These are phyloP conservation scores for Gryllus longicercus DNA, from an alignment of 2,888 invertebrate genomes.

Conservation along the genomic window DNA sequence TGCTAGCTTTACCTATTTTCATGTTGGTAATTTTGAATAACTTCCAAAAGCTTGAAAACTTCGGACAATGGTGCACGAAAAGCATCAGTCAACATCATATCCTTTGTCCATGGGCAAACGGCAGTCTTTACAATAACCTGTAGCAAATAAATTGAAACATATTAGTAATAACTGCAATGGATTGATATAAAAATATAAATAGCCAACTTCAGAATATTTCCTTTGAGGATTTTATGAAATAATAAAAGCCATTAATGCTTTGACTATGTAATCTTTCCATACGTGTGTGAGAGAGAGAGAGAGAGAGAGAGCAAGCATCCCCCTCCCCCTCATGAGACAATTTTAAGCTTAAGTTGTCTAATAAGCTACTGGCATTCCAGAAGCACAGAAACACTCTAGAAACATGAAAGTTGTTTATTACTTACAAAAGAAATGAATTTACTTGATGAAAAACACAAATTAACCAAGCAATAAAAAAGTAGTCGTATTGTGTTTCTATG, in stretches of 20 bases:
- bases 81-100: constrained; percentile 81
- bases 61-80: constrained; percentile 87
- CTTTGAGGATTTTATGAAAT: too few species aligned
- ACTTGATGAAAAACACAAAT: not conserved
- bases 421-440: not conserved
- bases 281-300: too few species aligned
- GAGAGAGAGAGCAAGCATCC: too few species aligned
- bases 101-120: constrained; percentile 83
- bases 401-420: too few species aligned
- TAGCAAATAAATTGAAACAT: not conserved
- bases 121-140: constrained; percentile 56
- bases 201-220: too few species aligned
- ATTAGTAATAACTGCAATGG: not conserved
- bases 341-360: too few species aligned
- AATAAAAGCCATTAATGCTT: too few species aligned
- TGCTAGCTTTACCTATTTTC: constrained; percentile 57
- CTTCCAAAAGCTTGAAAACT: constrained; percentile 82
- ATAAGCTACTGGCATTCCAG: too few species aligned
- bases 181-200: not conserved
- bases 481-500: too few species aligned
- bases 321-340: too few species aligned
- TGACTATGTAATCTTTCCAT: too few species aligned
- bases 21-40: constrained; percentile 78
- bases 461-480: not conserved
- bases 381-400: too few species aligned